Conservation (phyloP, 2,113 vertebrate species). For the Ailuropoda melanoleuca region DNA sequence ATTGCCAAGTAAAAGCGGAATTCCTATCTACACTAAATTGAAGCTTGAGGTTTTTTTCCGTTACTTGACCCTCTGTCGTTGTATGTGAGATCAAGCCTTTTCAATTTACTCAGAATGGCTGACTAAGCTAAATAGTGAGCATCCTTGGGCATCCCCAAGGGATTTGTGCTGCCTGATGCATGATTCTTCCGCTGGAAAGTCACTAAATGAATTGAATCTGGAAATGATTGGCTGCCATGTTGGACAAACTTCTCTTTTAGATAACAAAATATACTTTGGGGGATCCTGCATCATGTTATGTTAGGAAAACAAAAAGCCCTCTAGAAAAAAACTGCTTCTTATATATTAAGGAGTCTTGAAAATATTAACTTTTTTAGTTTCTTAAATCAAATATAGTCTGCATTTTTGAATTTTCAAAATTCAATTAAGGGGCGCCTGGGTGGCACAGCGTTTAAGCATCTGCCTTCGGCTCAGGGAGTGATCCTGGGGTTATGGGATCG, state of each 20-base stretch:
- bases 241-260: not conserved
- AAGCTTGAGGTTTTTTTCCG: not conserved
- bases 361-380: not conserved
- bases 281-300: not conserved
- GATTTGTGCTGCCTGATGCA: not conserved
- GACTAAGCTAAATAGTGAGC: not conserved
- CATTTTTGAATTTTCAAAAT: not conserved
- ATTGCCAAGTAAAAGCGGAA: not conserved
- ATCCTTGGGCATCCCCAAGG: not conserved
- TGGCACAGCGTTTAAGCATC: no score
- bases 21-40: not conserved
- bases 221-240: not conserved
- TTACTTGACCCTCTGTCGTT: not conserved
- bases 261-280: not conserved
- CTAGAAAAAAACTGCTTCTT: not conserved
- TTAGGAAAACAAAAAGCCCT: not conserved
- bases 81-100: constrained; percentile 26
- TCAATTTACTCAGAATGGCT: constrained; percentile 23
- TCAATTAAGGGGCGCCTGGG: no score
- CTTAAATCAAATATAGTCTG: not conserved
- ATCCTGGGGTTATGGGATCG: no score
- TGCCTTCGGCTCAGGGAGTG: no score
- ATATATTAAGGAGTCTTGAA: not conserved
- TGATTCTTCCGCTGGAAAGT: not conserved
- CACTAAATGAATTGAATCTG: not conserved